phyloP scores from a whole-genome alignment of 2,113 vertebrate genomes.

The Macaca fascicularis region T2T-MFA8v1.1 NC_088394.1:50599001-50599500 shows the following conservation, averaged over 20 bases:
- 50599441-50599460: not conserved
- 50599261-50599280: not conserved
- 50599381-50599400: accelerated
- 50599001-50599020: accelerated
- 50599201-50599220: not conserved
- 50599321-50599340: not conserved
- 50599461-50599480: conserved; percentile 53
- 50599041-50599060: not conserved
- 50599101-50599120: not conserved
- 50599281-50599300: not conserved
- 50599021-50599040: not conserved
- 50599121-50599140: not conserved
- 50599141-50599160: not conserved
- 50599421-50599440: not conserved
- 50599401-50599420: accelerated
- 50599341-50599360: conserved; percentile 26
- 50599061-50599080: not conserved
- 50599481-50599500: not conserved
- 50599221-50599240: not conserved
- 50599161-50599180: not conserved
- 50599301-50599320: conserved; percentile 48
- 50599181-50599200: not conserved
- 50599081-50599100: not conserved
- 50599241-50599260: not conserved
- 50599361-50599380: conserved; percentile 17